Evolutionary conservation across 2,113 vertebrate genomes (phyloP).

Genomic region (Dicentrarchus labrax): DNA sequence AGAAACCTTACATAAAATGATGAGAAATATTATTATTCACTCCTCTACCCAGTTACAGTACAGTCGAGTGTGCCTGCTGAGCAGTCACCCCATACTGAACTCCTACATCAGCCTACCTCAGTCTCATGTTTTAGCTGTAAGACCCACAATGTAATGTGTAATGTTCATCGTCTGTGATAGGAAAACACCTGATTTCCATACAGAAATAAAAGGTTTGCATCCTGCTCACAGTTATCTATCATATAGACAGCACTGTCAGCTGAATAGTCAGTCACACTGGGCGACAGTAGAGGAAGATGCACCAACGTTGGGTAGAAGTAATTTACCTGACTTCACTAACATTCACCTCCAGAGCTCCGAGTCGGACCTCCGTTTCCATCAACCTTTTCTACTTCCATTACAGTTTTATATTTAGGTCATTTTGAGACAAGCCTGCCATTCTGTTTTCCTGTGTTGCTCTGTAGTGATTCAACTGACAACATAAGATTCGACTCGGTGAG

Average conservation of each 20-base stretch:
- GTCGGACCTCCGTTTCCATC: neutral
- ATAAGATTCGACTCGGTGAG: neutral
- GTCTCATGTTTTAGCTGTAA: neutral
- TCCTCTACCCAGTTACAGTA: neutral
- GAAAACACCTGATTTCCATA: neutral
- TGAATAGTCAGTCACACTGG: neutral
- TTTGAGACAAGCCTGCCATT: neutral
- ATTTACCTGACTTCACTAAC: neutral
- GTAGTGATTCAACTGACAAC: neutral
- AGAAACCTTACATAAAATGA: neutral
- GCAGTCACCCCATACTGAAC: neutral
- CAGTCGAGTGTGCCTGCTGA: neutral
- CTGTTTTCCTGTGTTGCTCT: neutral
- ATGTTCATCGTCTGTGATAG: neutral
- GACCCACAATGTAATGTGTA: neutral
- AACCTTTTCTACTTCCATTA: neutral
- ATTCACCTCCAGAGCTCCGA: neutral
- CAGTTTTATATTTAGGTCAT: neutral
- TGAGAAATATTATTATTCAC: neutral
- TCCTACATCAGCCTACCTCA: neutral
- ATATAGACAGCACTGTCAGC: neutral
- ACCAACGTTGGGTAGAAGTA: neutral
- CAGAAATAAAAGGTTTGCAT: neutral
- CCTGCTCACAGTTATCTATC: neutral
- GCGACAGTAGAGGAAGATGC: neutral